These are phyloP conservation scores for Halocynthia aurantium DNA, from an alignment of 23 tunicate genomes.

Conservation along the genomic window DNA sequence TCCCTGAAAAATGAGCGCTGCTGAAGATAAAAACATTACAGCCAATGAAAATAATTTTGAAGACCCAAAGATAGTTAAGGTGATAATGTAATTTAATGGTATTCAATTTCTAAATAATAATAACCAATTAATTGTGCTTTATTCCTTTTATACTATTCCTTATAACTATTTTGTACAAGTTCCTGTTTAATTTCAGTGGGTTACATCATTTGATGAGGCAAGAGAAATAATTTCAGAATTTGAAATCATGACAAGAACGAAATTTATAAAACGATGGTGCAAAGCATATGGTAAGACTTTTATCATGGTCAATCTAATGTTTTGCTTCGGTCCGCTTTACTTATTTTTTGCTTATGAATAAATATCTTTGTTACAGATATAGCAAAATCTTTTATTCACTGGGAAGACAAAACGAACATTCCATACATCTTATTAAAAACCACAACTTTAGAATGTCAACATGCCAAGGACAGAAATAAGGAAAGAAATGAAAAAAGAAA, in stretches of 20 bases:
- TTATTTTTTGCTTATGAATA: too few relatives aligned
- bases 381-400: neutral
- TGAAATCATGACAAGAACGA: conserved; percentile 9
- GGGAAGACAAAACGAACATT: conserved; percentile 2
- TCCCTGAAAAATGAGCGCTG: too few relatives aligned
- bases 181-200: too few relatives aligned
- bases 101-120: too few relatives aligned
- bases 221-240: neutral
- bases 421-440: neutral
- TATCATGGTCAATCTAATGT: too few relatives aligned
- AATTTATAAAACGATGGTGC: neutral
- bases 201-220: neutral
- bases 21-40: neutral
- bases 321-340: too few relatives aligned
- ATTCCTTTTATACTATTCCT: too few relatives aligned
- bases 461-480: conserved; percentile 20
- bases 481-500: neutral
- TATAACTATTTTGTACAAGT: too few relatives aligned
- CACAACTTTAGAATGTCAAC: conserved; percentile 18
- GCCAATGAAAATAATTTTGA: neutral
- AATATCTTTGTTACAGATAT: neutral
- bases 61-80: too few relatives aligned
- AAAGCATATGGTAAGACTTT: too few relatives aligned
- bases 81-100: too few relatives aligned
- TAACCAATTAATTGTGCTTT: too few relatives aligned